A percentile compares a stretch with the other conserved stretches of the same genome.
Conservation (phyloP, 2,797 vertebrate genomes). For the Eupleurogrammus muticus region DNA sequence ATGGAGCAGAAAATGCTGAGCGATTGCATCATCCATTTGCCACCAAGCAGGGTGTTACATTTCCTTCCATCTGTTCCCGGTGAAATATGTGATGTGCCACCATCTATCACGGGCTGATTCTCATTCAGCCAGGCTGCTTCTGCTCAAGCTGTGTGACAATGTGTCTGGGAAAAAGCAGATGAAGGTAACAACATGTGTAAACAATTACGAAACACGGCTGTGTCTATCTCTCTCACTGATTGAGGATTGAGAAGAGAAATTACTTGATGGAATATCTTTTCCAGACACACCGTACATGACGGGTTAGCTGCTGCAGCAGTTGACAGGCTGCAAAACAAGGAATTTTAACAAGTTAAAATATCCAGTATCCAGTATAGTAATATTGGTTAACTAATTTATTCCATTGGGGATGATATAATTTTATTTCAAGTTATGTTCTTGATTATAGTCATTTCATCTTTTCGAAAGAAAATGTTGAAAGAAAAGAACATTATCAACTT, state of each 20-base stretch:
- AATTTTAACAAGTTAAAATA: too few species aligned
- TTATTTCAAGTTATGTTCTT: too few species aligned
- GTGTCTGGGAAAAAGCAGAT: conserved; percentile 34
- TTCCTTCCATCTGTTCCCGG: conserved; percentile 69
- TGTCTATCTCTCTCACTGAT: not conserved
- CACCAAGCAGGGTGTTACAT: conserved; percentile 55
- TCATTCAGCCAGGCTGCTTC: conserved; percentile 31
- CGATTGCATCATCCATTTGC: conserved; percentile 63
- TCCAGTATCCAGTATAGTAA: too few species aligned
- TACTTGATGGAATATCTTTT: not conserved
- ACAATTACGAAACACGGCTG: conserved; percentile 22
- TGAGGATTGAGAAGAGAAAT: not conserved
- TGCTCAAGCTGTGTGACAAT: conserved; percentile 55
- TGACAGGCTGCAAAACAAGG: too few species aligned
- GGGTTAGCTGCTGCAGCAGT: not conserved
- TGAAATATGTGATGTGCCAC: conserved; percentile 48
- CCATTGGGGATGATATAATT: too few species aligned
- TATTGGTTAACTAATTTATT: too few species aligned
- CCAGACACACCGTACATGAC: conserved; percentile 1
- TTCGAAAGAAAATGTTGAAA: too few species aligned
- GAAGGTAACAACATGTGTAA: conserved; percentile 41
- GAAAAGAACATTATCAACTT: too few species aligned
- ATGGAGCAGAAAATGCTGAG: conserved; percentile 61
- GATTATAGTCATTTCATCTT: too few species aligned
- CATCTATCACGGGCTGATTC: conserved; percentile 57